phyloP scores from a whole-genome alignment of 2,113 vertebrate species.

The Prolemur simus region DNA sequence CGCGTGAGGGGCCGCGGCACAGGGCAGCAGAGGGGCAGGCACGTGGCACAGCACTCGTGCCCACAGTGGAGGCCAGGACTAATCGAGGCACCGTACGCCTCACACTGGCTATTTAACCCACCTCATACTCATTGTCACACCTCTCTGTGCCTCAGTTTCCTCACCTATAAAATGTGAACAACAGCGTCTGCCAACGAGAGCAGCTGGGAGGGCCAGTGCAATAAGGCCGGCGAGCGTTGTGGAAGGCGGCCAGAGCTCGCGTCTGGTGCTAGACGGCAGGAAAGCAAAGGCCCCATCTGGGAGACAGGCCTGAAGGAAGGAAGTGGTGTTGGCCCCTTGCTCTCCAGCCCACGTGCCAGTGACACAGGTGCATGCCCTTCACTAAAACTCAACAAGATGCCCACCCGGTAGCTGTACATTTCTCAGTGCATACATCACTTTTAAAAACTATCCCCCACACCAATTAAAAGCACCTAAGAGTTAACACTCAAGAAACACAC shows the following conservation, averaged over 20 bases:
- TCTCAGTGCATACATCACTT: background rate
- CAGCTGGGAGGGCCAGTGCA: background rate
- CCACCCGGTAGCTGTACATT: no score
- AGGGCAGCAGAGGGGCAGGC: background rate
- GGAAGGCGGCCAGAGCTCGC: background rate
- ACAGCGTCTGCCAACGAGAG: background rate
- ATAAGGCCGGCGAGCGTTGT: background rate
- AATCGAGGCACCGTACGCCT: background rate
- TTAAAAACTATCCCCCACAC: background rate
- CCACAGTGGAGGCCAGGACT: no score
- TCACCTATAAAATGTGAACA: background rate
- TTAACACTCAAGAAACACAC: no score
- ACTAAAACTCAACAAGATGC: background rate
- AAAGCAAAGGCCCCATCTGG: background rate
- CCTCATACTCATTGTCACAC: no score
- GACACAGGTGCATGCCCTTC: accelerated
- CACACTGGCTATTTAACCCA: background rate
- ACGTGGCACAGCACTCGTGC: background rate
- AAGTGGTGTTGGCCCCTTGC: background rate
- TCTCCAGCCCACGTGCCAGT: background rate
- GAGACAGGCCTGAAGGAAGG: background rate
- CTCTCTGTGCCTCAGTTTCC: background rate
- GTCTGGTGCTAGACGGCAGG: background rate
- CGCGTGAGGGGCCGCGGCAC: background rate
- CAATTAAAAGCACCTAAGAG: background rate